A percentile compares a stretch with the other conserved stretches of the same genome.
Evolutionary conservation across 1,140 invertebrate species (phyloP).

Genomic region (Hestina assimilis): DNA sequence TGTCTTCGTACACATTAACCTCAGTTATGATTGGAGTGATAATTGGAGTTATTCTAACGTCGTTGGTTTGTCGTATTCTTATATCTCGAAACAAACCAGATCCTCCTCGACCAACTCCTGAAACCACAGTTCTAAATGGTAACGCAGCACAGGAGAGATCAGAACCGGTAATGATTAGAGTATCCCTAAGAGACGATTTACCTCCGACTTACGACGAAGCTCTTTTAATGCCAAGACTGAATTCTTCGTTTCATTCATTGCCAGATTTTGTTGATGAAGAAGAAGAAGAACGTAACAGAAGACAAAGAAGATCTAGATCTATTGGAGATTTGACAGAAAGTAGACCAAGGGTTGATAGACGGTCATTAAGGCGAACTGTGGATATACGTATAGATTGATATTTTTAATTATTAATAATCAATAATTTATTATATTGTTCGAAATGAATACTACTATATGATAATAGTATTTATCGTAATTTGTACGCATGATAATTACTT

Average conservation of each 20-base stretch:
- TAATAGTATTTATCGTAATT: no score
- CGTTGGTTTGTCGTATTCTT: slow-evolving; percentile 77
- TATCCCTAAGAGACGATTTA: slow-evolving; percentile 80
- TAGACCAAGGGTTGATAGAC: slow-evolving; percentile 53
- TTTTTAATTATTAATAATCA: neutral
- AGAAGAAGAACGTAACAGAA: slow-evolving; percentile 29
- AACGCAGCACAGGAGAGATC: slow-evolving; percentile 67
- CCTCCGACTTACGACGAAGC: slow-evolving; percentile 87
- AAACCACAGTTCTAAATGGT: slow-evolving; percentile 72
- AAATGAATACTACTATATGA: no score
- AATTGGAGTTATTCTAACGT: slow-evolving; percentile 74
- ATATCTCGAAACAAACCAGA: slow-evolving; percentile 74
- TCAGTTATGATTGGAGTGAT: slow-evolving; percentile 78
- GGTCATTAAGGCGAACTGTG: slow-evolving; percentile 55
- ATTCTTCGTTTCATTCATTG: slow-evolving; percentile 80
- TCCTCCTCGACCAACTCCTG: slow-evolving; percentile 73
- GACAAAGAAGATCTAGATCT: slow-evolving; percentile 58
- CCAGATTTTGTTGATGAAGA: slow-evolving; percentile 72
- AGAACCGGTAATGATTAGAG: slow-evolving; percentile 72
- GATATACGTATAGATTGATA: slow-evolving; percentile 31
- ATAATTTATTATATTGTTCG: neutral
- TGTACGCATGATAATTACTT: neutral
- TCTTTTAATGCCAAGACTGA: slow-evolving; percentile 82
- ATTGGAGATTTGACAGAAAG: slow-evolving; percentile 62
- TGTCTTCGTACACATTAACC: slow-evolving; percentile 79